A percentile compares a stretch with the other conserved stretches of the same genome.
Conservation (phyloP, 2,113 vertebrate genomes). For the Ptychochromis oligacanthus region DNA sequence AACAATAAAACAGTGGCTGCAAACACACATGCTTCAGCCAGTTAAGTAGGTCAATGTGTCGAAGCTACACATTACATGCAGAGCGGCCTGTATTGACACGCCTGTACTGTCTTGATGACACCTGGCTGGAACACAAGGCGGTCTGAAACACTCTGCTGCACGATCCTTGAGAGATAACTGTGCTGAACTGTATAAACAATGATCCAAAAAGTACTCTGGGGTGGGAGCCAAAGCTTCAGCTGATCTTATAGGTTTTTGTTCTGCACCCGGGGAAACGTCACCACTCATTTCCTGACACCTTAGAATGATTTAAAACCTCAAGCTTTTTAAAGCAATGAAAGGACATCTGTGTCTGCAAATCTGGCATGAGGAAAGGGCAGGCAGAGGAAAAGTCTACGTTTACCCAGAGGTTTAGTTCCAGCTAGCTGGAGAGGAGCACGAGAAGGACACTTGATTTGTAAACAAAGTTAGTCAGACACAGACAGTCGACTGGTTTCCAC, state of each 20-base stretch:
- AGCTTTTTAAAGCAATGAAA: slow-evolving; percentile 2
- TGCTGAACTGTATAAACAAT: slow-evolving; percentile 41
- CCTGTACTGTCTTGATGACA: slow-evolving; percentile 54
- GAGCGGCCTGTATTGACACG: slow-evolving; percentile 30
- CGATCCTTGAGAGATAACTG: slow-evolving; percentile 29
- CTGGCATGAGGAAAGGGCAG: not conserved
- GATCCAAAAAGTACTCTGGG: slow-evolving; percentile 17
- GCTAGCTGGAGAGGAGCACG: not conserved
- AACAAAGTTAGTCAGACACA: not conserved
- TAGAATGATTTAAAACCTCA: not conserved
- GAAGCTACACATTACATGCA: slow-evolving; percentile 35
- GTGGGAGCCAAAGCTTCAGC: slow-evolving; percentile 25
- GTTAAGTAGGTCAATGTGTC: slow-evolving; percentile 66
- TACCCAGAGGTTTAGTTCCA: not conserved
- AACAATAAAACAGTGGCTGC: slow-evolving; percentile 14
- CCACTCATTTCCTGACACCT: not conserved
- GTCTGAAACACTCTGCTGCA: slow-evolving; percentile 16
- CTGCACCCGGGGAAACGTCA: not conserved
- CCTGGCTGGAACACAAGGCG: slow-evolving; percentile 39
- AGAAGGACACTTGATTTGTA: not conserved
- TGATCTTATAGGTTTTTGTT: slow-evolving; percentile 6
- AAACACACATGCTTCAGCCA: slow-evolving; percentile 4
- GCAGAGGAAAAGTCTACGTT: not conserved
- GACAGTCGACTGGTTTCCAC: not conserved
- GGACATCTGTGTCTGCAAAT: not conserved